These are phyloP conservation scores for Eretmocerus hayati DNA, from an alignment of 2,888 invertebrate species.

Conservation along the genomic window DNA sequence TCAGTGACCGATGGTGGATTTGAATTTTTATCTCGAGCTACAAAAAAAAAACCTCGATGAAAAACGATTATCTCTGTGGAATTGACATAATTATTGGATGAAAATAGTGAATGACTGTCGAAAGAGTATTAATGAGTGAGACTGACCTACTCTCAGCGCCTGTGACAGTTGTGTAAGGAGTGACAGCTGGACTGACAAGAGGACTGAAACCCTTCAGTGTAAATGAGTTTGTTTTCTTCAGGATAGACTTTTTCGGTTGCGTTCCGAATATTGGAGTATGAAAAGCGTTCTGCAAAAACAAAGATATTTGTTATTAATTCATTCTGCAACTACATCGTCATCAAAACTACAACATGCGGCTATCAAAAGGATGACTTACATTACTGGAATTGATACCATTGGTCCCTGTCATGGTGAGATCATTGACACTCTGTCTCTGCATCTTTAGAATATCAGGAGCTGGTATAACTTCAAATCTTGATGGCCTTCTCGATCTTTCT, in stretches of 20 bases:
- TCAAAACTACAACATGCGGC: not conserved
- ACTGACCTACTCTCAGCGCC: constrained; percentile 71
- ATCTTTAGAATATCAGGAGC: constrained; percentile 72
- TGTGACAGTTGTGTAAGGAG: constrained; percentile 76
- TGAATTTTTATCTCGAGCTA: too few species aligned
- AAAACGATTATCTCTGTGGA: not conserved
- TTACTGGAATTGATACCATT: constrained; percentile 37
- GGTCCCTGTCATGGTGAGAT: constrained; percentile 51
- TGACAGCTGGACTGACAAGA: constrained; percentile 49
- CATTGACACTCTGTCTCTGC: constrained; percentile 51
- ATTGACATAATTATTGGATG: too few species aligned
- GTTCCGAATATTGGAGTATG: constrained; percentile 50
- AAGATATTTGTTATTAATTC: not conserved
- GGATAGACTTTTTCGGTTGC: constrained; percentile 75
- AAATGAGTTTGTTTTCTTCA: constrained; percentile 90
- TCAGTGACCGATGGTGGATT: too few species aligned
- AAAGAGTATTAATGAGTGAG: not conserved
- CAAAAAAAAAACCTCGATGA: not conserved
- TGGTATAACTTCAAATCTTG: constrained; percentile 70
- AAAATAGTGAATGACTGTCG: too few species aligned
- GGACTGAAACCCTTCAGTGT: constrained; percentile 61
- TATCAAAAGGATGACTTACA: constrained; percentile 26
- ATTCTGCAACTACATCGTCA: not conserved
- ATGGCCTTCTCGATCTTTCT: constrained; percentile 59
- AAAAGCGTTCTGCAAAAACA: constrained; percentile 44